These are phyloP conservation scores for Pelusios castaneus DNA, from an alignment of 2,113 vertebrate species.

Conservation along the genomic window DNA sequence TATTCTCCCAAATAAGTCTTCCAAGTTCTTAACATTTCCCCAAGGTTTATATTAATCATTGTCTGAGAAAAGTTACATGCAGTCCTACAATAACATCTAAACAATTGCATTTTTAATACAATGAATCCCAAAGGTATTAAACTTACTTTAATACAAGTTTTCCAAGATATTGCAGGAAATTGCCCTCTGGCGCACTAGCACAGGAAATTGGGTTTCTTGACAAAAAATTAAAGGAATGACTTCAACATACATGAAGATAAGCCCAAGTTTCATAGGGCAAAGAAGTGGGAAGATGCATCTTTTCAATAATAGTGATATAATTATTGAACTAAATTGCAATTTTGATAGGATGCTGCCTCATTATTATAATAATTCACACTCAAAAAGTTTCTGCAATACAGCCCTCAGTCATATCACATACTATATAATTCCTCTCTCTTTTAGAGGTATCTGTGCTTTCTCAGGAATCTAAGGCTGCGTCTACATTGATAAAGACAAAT, in stretches of 20 bases:
- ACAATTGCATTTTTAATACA: background rate
- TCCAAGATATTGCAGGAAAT: background rate
- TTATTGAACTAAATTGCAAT: background rate
- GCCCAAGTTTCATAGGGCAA: background rate
- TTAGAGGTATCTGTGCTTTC: background rate
- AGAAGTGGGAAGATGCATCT: background rate
- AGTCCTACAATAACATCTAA: background rate
- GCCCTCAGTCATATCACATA: background rate
- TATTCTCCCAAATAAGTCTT: background rate
- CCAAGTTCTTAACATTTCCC: background rate
- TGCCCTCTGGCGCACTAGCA: background rate
- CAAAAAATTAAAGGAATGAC: background rate
- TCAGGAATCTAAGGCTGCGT: no score
- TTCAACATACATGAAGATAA: background rate
- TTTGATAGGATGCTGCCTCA: background rate
- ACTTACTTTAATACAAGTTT: background rate
- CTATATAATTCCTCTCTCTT: accelerated
- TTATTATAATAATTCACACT: background rate
- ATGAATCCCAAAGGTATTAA: background rate
- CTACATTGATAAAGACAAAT: background rate
- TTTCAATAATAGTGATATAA: background rate
- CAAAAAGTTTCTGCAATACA: background rate
- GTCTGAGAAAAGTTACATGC: background rate
- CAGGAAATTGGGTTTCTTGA: background rate
- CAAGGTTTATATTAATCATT: background rate